A percentile compares a stretch with the other conserved stretches of the same genome.
Evolutionary conservation across 2,888 invertebrate genomes (phyloP).

Genomic region (Diaprepes abbreviatus): DNA sequence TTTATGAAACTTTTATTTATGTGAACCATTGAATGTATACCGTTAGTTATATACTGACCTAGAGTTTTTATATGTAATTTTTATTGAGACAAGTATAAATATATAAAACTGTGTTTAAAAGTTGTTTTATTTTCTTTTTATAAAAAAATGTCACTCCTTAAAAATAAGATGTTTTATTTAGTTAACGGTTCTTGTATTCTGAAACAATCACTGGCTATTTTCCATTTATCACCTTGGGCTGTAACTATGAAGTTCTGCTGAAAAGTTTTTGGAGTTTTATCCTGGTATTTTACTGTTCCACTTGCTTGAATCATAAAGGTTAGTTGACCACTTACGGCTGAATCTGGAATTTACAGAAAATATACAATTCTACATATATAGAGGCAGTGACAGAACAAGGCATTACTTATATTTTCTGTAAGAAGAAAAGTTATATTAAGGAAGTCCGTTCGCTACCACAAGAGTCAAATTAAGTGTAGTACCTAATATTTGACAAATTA

Average conservation of each 20-base stretch:
- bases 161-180: slow-evolving; percentile 54
- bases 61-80: slow-evolving; percentile 27
- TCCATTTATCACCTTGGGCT: slow-evolving; percentile 92
- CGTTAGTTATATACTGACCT: not conserved
- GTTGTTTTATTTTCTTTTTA: not conserved
- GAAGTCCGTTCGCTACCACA: no score
- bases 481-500: no score
- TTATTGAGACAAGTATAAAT: slow-evolving; percentile 23
- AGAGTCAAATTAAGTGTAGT: no score
- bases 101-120: slow-evolving; percentile 12
- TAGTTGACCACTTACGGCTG: slow-evolving; percentile 81
- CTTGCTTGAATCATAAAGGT: slow-evolving; percentile 88
- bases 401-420: no score
- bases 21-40: not conserved
- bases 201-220: slow-evolving; percentile 91
- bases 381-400: no score
- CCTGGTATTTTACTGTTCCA: slow-evolving; percentile 83
- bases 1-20: not conserved
- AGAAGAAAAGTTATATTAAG: no score
- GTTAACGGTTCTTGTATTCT: slow-evolving; percentile 77
- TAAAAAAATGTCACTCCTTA: slow-evolving; percentile 42
- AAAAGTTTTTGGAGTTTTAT: slow-evolving; percentile 76
- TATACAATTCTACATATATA: no score
- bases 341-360: slow-evolving; percentile 75
- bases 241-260: slow-evolving; percentile 91